A percentile compares a stretch with the other conserved stretches of the same genome.
phyloP scores from a whole-genome alignment of 2,888 invertebrate genomes.

The Sphaeridia pumilis region DNA sequence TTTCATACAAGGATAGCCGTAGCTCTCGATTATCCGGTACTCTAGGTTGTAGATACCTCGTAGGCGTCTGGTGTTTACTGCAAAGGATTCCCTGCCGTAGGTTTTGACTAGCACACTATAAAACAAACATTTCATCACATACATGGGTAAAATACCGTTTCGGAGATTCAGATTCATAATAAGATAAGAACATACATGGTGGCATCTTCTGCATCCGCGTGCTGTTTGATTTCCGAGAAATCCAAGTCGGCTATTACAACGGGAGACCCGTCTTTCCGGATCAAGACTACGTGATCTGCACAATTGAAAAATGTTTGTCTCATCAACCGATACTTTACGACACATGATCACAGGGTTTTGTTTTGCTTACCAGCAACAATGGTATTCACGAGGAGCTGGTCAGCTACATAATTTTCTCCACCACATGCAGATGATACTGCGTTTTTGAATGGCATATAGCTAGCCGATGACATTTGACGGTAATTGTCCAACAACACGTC shows the following conservation, averaged over 20 bases:
- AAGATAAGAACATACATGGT: neutral
- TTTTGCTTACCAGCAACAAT: slow-evolving; percentile 45
- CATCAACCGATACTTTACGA: neutral
- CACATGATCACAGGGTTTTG: slow-evolving; percentile 2
- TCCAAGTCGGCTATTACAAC: no score
- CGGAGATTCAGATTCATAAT: no score
- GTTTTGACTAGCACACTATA: slow-evolving; percentile 49
- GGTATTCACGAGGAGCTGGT: slow-evolving; percentile 46
- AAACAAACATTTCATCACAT: neutral
- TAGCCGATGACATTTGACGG: no score
- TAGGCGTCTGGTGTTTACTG: slow-evolving; percentile 49
- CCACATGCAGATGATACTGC: slow-evolving; percentile 49
- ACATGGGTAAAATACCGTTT: no score
- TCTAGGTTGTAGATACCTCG: slow-evolving; percentile 46
- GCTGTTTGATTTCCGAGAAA: neutral
- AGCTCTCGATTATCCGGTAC: slow-evolving; percentile 48
- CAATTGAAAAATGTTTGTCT: neutral
- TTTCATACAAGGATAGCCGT: slow-evolving; percentile 48
- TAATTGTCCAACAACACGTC: slow-evolving; percentile 35
- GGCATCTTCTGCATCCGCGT: neutral
- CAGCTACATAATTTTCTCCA: slow-evolving; percentile 46
- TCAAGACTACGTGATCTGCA: slow-evolving; percentile 46
- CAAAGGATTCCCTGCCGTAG: slow-evolving; percentile 47
- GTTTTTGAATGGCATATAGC: slow-evolving; percentile 36
- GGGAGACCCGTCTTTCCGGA: slow-evolving; percentile 47